Evolutionary conservation across 1,140 invertebrate genomes (phyloP).

Genomic region (Achatina immaculata): DNA sequence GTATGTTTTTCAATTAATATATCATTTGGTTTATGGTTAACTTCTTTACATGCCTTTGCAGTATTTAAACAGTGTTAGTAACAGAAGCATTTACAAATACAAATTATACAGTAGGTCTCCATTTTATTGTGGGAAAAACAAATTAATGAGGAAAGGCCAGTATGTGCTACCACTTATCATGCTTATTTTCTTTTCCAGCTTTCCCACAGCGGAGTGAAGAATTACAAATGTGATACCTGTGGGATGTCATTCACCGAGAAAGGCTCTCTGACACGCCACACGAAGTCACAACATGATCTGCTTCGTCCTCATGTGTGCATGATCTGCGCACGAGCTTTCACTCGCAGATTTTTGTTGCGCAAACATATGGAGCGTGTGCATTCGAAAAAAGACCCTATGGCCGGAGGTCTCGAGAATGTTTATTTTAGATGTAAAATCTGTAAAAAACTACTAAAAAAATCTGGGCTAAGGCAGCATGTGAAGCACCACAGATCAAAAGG

Average conservation of each 20-base stretch:
- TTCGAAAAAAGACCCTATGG: not conserved
- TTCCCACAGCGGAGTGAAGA: constrained; percentile 18
- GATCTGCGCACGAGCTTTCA: not conserved
- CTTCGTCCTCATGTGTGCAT: constrained; percentile 12
- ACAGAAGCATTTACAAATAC: too few species aligned
- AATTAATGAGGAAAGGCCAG: too few species aligned
- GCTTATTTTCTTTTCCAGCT: constrained; percentile 12
- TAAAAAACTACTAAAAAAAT: not conserved
- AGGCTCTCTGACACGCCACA: constrained; percentile 35
- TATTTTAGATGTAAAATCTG: constrained; percentile 24
- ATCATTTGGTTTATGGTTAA: too few species aligned
- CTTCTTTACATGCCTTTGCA: too few species aligned
- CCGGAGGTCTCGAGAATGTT: not conserved
- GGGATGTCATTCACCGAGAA: constrained; percentile 33
- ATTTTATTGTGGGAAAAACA: too few species aligned
- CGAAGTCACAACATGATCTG: constrained; percentile 23
- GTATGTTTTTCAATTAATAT: too few species aligned
- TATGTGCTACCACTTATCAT: too few species aligned
- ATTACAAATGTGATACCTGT: constrained; percentile 11
- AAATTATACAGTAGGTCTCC: too few species aligned
- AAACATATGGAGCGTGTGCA: constrained; percentile 28
- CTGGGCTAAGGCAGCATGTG: not conserved
- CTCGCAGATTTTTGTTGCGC: constrained; percentile 14
- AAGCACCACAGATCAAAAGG: not conserved
- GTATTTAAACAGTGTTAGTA: too few species aligned